Conservation (phyloP, 1,140 invertebrate genomes). For the Drosophila equinoxialis region DNA sequence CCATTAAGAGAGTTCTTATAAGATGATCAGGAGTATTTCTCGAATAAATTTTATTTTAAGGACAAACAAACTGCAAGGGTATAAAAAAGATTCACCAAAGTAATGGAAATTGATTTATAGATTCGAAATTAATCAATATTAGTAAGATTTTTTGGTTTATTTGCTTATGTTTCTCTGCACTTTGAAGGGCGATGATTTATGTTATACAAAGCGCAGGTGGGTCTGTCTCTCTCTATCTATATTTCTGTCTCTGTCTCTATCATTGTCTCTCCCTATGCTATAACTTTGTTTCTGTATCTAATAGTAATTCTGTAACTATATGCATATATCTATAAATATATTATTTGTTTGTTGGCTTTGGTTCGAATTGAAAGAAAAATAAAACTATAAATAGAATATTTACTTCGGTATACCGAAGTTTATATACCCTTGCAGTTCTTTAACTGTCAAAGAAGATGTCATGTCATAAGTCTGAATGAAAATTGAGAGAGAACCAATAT, state of each 20-base stretch:
- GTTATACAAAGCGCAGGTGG: slow-evolving; percentile 7
- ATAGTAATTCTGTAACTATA: slow-evolving; percentile 4
- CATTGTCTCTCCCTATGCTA: background rate
- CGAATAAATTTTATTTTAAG: no score
- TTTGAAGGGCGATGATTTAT: background rate
- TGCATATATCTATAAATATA: background rate
- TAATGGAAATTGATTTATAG: no score
- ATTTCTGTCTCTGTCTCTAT: background rate
- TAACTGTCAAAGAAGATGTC: background rate
- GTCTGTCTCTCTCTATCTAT: background rate
- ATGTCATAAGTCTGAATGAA: no score
- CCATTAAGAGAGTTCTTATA: no score
- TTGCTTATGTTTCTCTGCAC: background rate
- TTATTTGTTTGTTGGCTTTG: background rate
- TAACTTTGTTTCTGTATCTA: background rate
- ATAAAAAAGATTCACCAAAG: background rate
- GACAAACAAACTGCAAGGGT: no score
- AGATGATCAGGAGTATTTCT: no score
- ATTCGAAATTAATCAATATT: no score
- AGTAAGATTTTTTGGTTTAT: background rate
- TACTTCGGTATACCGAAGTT: background rate
- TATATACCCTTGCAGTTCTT: background rate
- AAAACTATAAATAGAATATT: background rate
- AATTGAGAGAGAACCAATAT: no score
- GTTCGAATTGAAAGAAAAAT: background rate